Evolutionary conservation across 2,888 invertebrate species (phyloP), one percentile per base, ranked within the genome.

Genomic region (Poecilus cupreus): DNA sequence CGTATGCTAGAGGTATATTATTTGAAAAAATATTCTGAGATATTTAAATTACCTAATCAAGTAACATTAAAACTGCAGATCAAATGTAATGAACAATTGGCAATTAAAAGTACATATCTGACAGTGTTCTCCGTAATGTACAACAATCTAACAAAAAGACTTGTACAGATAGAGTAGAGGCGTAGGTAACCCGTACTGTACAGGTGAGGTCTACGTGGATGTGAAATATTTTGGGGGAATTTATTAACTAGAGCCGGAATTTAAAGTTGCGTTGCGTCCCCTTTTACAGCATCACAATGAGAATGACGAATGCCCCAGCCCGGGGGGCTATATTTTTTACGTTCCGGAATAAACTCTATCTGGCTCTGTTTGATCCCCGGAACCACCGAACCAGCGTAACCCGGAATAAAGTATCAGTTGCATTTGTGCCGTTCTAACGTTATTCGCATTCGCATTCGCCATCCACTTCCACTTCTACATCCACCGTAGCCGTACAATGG

Each of bases 291-390:
- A 68, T 68, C 37, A 68, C 64, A 68, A 68, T 37, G 64, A 32
- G 37, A 68, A 68, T 68, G 64, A 68, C 64, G 64, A 37, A 68
- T 68, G 37, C 37, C 64, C 64, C 18, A 60, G 16, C 64, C 64
- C 64, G 37, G n/a, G 64, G 64, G 64, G 37, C 32, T 68, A 68
- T 68, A 68, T 68, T 37, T 68, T 68, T 68, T 68, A 68, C 64
- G 64, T 32, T 68, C 64, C 32, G 39, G 37, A 68, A 68, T 68
- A 68, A 68, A 37, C 64, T 68, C 18, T 68, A 68, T 68, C 64
- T 60, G 60, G 60, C 13, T 60, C 22, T 60, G 26, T 60, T 60
- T 60, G 60, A 60, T 60, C 60, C 60, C 24, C 60, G 26, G 22
- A 54, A 54, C 54, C 43, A 13, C 3, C 54, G 26, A n/a, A 24